Evolutionary conservation across 2,797 vertebrate genomes (phyloP).

Genomic region (Gobio occitaniae): DNA sequence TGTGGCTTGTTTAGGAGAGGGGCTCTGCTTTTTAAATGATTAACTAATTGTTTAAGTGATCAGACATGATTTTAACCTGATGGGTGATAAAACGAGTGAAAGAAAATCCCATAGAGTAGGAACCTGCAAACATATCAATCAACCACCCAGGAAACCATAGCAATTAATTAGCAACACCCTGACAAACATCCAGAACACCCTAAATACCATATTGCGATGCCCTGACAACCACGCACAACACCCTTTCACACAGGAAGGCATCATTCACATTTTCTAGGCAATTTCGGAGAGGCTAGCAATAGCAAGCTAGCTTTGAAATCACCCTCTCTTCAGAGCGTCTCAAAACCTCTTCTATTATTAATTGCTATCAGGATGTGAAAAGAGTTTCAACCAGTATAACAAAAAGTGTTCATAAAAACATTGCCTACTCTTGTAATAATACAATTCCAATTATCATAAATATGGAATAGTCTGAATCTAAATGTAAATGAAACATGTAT

Average conservation of each 20-base stretch:
- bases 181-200: neutral
- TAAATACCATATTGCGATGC: neutral
- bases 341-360: neutral
- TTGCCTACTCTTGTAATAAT: neutral
- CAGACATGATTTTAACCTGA: neutral
- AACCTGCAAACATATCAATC: neutral
- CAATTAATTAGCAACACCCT: neutral
- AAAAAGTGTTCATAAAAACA: neutral
- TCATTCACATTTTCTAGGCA: neutral
- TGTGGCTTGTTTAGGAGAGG: neutral
- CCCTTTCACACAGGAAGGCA: neutral
- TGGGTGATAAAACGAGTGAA: neutral
- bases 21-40: neutral
- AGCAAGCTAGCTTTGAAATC: neutral
- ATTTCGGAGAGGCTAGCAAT: neutral
- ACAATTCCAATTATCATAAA: neutral
- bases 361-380: neutral
- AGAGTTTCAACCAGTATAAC: neutral
- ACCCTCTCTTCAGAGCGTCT: neutral
- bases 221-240: neutral
- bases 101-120: neutral
- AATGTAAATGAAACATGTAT: neutral
- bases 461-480: neutral
- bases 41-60: neutral
- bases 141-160: neutral